Evolutionary conservation across 2,888 invertebrate genomes (phyloP).

Genomic region (Acrocera orbiculus): DNA sequence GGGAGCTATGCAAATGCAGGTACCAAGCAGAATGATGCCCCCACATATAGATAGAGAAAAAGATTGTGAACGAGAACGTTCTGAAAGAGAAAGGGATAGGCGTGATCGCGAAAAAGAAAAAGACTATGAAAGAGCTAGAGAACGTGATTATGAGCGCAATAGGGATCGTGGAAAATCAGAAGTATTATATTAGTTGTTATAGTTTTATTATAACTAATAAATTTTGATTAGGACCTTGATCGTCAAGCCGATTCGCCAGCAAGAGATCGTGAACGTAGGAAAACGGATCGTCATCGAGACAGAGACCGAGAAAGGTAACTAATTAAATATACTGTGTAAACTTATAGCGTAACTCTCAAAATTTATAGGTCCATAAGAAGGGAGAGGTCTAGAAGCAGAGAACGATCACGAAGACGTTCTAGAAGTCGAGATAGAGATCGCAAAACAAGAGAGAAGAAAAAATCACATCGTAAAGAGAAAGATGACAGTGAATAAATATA

Average conservation of each 20-base stretch:
- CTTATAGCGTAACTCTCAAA: constrained; percentile 5
- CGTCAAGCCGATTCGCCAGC: constrained; percentile 6
- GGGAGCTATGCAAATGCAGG: constrained; percentile 20
- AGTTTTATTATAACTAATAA: neutral
- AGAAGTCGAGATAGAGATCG: constrained; percentile 38
- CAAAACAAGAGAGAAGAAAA: constrained; percentile 45
- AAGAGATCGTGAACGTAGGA: constrained; percentile 19
- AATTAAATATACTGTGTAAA: neutral
- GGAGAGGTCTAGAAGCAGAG: constrained; percentile 44
- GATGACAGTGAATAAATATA: constrained; percentile 54
- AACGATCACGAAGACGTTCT: constrained; percentile 47
- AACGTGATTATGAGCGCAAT: constrained; percentile 2
- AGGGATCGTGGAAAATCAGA: constrained; percentile 36
- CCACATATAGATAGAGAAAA: constrained; percentile 13
- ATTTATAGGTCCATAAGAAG: constrained; percentile 18
- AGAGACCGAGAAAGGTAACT: constrained; percentile 22
- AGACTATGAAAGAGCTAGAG: constrained; percentile 1
- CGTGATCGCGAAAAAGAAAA: constrained; percentile 15
- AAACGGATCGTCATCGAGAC: constrained; percentile 20
- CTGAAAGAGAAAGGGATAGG: constrained; percentile 33
- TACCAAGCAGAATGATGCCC: constrained; percentile 15
- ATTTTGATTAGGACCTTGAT: constrained; percentile 6
- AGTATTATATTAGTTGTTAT: neutral
- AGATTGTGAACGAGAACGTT: constrained; percentile 14
- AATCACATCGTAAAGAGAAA: constrained; percentile 52